These are phyloP conservation scores for Brachyrhaphis roseni DNA, from an alignment of 2,797 vertebrate genomes.

Conservation along the genomic window DNA sequence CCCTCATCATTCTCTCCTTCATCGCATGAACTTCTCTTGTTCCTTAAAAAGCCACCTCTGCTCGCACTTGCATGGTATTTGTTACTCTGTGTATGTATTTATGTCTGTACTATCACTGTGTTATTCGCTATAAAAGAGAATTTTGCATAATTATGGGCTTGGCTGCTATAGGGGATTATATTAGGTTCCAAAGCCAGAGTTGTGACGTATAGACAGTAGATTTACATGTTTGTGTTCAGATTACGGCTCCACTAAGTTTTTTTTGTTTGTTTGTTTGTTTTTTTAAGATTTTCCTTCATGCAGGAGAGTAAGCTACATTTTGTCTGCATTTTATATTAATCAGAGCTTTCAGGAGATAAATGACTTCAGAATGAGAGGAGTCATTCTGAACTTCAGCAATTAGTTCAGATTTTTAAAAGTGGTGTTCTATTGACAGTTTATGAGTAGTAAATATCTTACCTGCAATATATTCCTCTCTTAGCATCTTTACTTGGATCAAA, in stretches of 20 bases:
- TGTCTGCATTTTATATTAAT: slow-evolving; percentile 17
- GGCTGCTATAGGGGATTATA: slow-evolving; percentile 77
- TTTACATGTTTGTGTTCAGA: slow-evolving; percentile 38
- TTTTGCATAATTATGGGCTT: slow-evolving; percentile 61
- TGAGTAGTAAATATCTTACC: background rate
- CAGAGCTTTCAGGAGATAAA: background rate
- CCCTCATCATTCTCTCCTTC: slow-evolving; percentile 9
- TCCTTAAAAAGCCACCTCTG: slow-evolving; percentile 40
- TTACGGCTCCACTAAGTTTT: slow-evolving; percentile 23
- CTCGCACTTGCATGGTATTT: slow-evolving; percentile 68
- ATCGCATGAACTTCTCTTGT: background rate
- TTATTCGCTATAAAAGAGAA: slow-evolving; percentile 64
- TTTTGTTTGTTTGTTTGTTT: slow-evolving; percentile 26
- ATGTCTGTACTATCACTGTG: slow-evolving; percentile 73
- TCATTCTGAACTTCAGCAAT: slow-evolving; percentile 21
- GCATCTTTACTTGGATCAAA: background rate
- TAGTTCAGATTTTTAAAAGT: slow-evolving; percentile 1
- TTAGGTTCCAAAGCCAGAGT: slow-evolving; percentile 71
- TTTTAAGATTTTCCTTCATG: slow-evolving; percentile 43
- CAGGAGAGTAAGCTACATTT: slow-evolving; percentile 52
- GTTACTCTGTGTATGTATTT: slow-evolving; percentile 66
- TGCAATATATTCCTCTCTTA: background rate
- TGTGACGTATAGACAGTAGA: slow-evolving; percentile 52
- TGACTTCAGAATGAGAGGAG: slow-evolving; percentile 10
- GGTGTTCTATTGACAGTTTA: background rate